A percentile compares a stretch with the other conserved stretches of the same genome.
These are phyloP conservation scores for Lycocorax pyrrhopterus DNA, from an alignment of 2,113 vertebrate genomes.

Conservation along the genomic window DNA sequence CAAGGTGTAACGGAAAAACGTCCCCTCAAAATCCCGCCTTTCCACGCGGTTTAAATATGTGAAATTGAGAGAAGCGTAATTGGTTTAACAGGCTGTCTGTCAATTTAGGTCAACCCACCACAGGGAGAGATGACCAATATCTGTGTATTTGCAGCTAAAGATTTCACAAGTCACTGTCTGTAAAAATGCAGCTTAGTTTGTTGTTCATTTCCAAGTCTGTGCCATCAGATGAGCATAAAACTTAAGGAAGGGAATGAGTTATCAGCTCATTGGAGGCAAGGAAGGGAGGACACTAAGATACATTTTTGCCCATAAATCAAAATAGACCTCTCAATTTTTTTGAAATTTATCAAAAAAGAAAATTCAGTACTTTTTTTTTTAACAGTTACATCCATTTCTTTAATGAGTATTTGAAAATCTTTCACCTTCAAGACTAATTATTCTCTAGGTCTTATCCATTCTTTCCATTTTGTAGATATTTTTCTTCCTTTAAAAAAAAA, in stretches of 20 bases:
- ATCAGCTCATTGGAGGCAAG: neutral
- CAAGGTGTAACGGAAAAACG: too few relatives aligned
- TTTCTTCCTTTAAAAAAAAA: neutral
- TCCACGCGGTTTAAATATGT: too few relatives aligned
- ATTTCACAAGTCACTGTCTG: neutral
- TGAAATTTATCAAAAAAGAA: neutral
- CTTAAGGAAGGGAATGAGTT: neutral
- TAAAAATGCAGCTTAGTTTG: neutral
- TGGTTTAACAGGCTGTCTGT: too few relatives aligned
- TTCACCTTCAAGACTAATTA: slow-evolving; percentile 25
- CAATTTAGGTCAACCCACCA: too few relatives aligned
- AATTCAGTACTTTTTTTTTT: neutral
- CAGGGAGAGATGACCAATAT: neutral
- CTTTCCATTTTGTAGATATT: slow-evolving; percentile 12
- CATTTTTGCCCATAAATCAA: neutral
- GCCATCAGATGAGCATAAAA: neutral
- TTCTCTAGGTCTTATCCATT: slow-evolving; percentile 16
- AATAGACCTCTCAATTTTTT: slow-evolving; percentile 17
- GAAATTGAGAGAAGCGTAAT: too few relatives aligned
- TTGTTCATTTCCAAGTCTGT: neutral
- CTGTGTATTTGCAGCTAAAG: neutral
- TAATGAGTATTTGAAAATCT: slow-evolving; percentile 38
- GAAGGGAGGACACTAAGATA: neutral
- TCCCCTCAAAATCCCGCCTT: too few relatives aligned
- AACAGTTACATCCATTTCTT: slow-evolving; percentile 7